Conservation (phyloP, 2,888 invertebrate genomes). For the Drosophila silvestris region DNA sequence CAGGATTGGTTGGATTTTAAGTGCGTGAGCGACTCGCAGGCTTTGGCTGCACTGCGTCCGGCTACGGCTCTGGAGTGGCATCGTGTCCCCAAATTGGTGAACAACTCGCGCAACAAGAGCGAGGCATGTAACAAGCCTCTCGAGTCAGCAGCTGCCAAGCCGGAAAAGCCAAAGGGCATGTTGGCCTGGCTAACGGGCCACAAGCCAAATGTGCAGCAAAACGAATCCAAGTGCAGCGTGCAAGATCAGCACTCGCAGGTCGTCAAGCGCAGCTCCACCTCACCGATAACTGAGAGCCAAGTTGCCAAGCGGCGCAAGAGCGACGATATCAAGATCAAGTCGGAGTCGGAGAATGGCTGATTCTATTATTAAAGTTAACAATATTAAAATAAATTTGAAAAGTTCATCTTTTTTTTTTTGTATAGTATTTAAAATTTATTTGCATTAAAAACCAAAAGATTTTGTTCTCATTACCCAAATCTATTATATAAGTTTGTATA, state of each 20-base stretch:
- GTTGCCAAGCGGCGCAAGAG: slow-evolving; percentile 49
- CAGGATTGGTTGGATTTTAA: slow-evolving; percentile 90
- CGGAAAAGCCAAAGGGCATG: slow-evolving; percentile 72
- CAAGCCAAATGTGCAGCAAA: slow-evolving; percentile 53
- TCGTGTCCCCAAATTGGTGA: slow-evolving; percentile 90
- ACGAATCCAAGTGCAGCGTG: slow-evolving; percentile 15
- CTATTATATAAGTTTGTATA: slow-evolving; percentile 40
- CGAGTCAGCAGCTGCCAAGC: slow-evolving; percentile 60
- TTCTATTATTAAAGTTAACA: not conserved
- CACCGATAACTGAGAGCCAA: slow-evolving; percentile 31
- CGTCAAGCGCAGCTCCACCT: slow-evolving; percentile 37
- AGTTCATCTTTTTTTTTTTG: not conserved
- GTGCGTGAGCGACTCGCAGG: slow-evolving; percentile 86
- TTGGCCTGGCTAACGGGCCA: slow-evolving; percentile 77
- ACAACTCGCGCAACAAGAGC: slow-evolving; percentile 90
- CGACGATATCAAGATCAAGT: slow-evolving; percentile 20
- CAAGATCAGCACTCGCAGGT: not conserved
- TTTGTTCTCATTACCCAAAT: slow-evolving; percentile 58
- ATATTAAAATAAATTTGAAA: not conserved
- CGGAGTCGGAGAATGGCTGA: slow-evolving; percentile 13
- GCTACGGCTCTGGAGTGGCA: slow-evolving; percentile 88
- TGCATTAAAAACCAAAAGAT: slow-evolving; percentile 65
- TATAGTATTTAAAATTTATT: slow-evolving; percentile 69
- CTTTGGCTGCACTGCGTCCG: slow-evolving; percentile 86
- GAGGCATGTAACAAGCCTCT: slow-evolving; percentile 87